phyloP scores from a whole-genome alignment of 2,888 invertebrate genomes.

The Sphinx pinastri region DNA sequence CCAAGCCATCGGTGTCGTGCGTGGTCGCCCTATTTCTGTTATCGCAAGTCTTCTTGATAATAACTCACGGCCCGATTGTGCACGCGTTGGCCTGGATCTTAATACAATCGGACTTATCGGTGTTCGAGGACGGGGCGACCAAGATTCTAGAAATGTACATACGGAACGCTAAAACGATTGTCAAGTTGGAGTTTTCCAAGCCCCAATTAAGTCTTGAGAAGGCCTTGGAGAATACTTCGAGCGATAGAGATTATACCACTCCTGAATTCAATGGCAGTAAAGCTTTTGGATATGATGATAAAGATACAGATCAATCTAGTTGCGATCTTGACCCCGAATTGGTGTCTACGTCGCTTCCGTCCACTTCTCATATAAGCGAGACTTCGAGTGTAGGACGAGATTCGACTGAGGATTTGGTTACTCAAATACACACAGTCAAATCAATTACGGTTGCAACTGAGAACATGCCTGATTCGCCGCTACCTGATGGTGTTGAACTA shows the following conservation, averaged over 20 bases:
- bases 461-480: slow-evolving; percentile 79
- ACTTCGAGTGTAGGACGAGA: slow-evolving; percentile 76
- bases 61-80: slow-evolving; percentile 95
- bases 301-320: slow-evolving; percentile 75
- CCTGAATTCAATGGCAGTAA: slow-evolving; percentile 72
- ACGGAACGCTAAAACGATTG: slow-evolving; percentile 81
- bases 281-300: slow-evolving; percentile 65
- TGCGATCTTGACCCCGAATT: slow-evolving; percentile 80
- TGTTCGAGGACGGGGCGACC: slow-evolving; percentile 87
- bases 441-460: slow-evolving; percentile 50
- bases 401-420: slow-evolving; percentile 77
- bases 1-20: slow-evolving; percentile 91
- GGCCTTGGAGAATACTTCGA: slow-evolving; percentile 84
- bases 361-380: slow-evolving; percentile 81
- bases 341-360: slow-evolving; percentile 77
- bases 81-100: slow-evolving; percentile 95
- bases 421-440: slow-evolving; percentile 64
- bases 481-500: slow-evolving; percentile 76
- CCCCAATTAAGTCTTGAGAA: slow-evolving; percentile 91
- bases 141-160: slow-evolving; percentile 87
- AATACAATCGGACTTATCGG: slow-evolving; percentile 90
- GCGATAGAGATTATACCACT: slow-evolving; percentile 76
- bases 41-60: slow-evolving; percentile 97
- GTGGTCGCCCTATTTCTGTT: slow-evolving; percentile 95
- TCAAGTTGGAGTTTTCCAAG: slow-evolving; percentile 86